Base-by-base conservation (phyloP, 1,140 invertebrate genomes). In the Drosophila eugracilis region DNA sequence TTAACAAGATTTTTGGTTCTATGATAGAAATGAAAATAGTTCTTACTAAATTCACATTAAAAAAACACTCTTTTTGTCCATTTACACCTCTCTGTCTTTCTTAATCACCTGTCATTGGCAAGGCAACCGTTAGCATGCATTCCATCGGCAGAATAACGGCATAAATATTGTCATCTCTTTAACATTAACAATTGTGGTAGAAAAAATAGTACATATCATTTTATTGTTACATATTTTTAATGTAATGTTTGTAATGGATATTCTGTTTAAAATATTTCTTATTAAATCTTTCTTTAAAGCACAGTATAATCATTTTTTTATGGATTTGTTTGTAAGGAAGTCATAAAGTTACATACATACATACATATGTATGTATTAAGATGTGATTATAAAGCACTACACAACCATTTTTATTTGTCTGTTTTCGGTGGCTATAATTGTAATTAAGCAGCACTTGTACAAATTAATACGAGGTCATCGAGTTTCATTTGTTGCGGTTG, bases 401-500 rank as follows among this genome's bases (percentile, higher is more conserved):
- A 24, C 3, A 14, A 24, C n/a, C 3, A 14, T 44, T 24, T 44
- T 44, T 24, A 44, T 12, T 22, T 44, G 42, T n/a, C n/a, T n/a
- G 37, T 19, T 15, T 19, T 19, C 9, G 10, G 37, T 44, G 21
- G n/a, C 45, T 30, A 32, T 34, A 34, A 34, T 14, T 50, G 47
- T 58, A 66, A 53, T 66, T 66, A 73, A 75, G 52, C 50, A 55
- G 32, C 39, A 52, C 32, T 63, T 50, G 45, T 72, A 71, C 30
- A 47, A 72, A 65, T 75, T 39, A 54, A 74, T 53, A 45, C 42
- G 42, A 65, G 42, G 26, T 50, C 52, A 36, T 10, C 48, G n/a
- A 19, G 32, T 52, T 52, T 52, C 5, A 37, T 37, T 22, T 52
- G 14, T 22, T 52, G 44, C 14, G 22, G 24, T 28, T 45, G 22